A percentile compares a stretch with the other conserved stretches of the same genome.
These are phyloP conservation scores for Monochamus alternatus DNA, from an alignment of 2,888 invertebrate genomes.

Conservation along the genomic window DNA sequence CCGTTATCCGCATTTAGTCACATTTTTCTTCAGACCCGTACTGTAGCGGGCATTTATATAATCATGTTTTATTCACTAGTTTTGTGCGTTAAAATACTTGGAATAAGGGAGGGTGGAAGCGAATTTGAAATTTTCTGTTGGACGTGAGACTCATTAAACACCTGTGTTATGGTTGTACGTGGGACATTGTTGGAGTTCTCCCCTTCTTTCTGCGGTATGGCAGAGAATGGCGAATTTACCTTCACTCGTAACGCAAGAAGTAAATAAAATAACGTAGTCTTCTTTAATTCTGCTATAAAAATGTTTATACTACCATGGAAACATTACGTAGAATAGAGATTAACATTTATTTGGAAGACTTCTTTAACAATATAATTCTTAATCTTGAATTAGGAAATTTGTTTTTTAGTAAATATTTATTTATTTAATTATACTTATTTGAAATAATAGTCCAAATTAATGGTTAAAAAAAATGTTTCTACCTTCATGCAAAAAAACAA, in stretches of 20 bases:
- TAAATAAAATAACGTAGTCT: too few relatives aligned
- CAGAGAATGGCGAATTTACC: conserved; percentile 16
- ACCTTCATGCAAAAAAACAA: too few relatives aligned
- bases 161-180: conserved; percentile 36
- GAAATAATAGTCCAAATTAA: too few relatives aligned
- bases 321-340: too few relatives aligned
- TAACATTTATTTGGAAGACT: too few relatives aligned
- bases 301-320: too few relatives aligned
- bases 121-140: conserved; percentile 32
- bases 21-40: conserved; percentile 11
- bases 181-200: conserved; percentile 19
- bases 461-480: too few relatives aligned
- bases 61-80: conserved; percentile 31
- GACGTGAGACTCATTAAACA: conserved; percentile 35
- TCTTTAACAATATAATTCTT: too few relatives aligned
- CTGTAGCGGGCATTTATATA: neutral
- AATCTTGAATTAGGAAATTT: too few relatives aligned
- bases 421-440: too few relatives aligned
- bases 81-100: conserved; percentile 7
- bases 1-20: conserved; percentile 6
- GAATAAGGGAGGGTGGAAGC: conserved; percentile 12
- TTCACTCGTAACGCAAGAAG: conserved; percentile 10
- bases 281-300: too few relatives aligned
- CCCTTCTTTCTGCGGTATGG: conserved; percentile 4
- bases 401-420: too few relatives aligned